Conservation (phyloP, 2,888 invertebrate genomes). For the Tachystola acroxantha region DNA sequence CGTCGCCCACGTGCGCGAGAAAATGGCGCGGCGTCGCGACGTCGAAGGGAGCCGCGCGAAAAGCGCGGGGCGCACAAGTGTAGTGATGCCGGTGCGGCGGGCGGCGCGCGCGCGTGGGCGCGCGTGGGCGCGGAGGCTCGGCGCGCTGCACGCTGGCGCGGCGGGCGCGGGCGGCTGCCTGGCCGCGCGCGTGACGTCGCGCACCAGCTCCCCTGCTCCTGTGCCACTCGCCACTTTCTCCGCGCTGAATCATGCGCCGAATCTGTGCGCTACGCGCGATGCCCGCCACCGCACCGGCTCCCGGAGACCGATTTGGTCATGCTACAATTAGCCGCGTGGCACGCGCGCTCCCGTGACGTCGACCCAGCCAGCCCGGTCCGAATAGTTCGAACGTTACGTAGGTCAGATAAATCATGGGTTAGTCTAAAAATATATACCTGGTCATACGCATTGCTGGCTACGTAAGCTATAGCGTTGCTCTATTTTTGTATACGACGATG, state of each 20-base stretch:
- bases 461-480: slow-evolving; percentile 28
- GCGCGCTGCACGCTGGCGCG: slow-evolving; percentile 53
- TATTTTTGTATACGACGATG: slow-evolving; percentile 27
- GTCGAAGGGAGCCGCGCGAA: slow-evolving; percentile 71
- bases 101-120: slow-evolving; percentile 56
- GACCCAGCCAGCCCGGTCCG: slow-evolving; percentile 41
- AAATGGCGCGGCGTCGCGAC: slow-evolving; percentile 75
- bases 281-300: slow-evolving; percentile 38
- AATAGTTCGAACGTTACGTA: slow-evolving; percentile 63
- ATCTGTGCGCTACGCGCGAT: slow-evolving; percentile 41
- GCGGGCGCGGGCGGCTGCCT: slow-evolving; percentile 61
- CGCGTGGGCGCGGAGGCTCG: slow-evolving; percentile 15
- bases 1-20: slow-evolving; percentile 75
- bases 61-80: slow-evolving; percentile 66
- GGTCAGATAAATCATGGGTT: slow-evolving; percentile 55
- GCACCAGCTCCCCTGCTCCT: slow-evolving; percentile 21
- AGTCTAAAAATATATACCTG: slow-evolving; percentile 54
- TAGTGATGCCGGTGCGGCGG: slow-evolving; percentile 50
- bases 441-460: slow-evolving; percentile 52
- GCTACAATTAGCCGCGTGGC: slow-evolving; percentile 66
- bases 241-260: slow-evolving; percentile 60
- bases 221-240: slow-evolving; percentile 35
- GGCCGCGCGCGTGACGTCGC: slow-evolving; percentile 22
- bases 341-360: slow-evolving; percentile 69
- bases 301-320: slow-evolving; percentile 66